Conservation (phyloP, 1,140 invertebrate species). For the Ladona fulva region DNA sequence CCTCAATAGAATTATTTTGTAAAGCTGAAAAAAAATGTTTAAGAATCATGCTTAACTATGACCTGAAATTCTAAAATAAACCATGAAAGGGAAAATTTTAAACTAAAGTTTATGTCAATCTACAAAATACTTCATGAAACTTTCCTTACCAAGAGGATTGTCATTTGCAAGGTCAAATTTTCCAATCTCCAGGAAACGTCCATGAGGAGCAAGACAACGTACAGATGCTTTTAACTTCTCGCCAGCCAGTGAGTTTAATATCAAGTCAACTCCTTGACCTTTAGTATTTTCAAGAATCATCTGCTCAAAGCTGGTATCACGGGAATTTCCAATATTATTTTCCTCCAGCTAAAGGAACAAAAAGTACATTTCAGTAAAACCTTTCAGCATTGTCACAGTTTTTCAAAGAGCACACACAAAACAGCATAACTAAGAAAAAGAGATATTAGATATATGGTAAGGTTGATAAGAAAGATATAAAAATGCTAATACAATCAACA, state of each 20-base stretch:
- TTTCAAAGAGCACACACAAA: too few relatives aligned
- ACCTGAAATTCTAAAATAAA: constrained; percentile 23
- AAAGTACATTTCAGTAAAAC: not conserved
- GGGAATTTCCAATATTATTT: constrained; percentile 59
- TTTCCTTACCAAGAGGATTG: constrained; percentile 42
- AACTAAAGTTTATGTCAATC: not conserved
- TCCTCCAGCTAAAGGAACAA: not conserved
- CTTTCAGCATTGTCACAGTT: too few relatives aligned
- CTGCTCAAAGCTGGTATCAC: constrained; percentile 60
- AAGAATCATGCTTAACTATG: too few relatives aligned
- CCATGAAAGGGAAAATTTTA: not conserved
- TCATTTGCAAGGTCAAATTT: constrained; percentile 61
- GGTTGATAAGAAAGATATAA: too few relatives aligned
- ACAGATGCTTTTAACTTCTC: constrained; percentile 55
- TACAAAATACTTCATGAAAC: not conserved
- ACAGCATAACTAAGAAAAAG: too few relatives aligned
- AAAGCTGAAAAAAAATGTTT: not conserved
- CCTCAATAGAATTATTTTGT: not conserved
- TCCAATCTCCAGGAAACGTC: constrained; percentile 62
- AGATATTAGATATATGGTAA: too few relatives aligned
- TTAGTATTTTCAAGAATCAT: constrained; percentile 50
- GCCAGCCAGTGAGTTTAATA: constrained; percentile 68
- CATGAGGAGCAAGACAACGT: constrained; percentile 52
- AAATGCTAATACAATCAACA: too few relatives aligned
- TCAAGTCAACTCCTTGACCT: constrained; percentile 61